Conservation (phyloP, 1,140 invertebrate genomes). For the Caenorhabditis tropicalis region DNA sequence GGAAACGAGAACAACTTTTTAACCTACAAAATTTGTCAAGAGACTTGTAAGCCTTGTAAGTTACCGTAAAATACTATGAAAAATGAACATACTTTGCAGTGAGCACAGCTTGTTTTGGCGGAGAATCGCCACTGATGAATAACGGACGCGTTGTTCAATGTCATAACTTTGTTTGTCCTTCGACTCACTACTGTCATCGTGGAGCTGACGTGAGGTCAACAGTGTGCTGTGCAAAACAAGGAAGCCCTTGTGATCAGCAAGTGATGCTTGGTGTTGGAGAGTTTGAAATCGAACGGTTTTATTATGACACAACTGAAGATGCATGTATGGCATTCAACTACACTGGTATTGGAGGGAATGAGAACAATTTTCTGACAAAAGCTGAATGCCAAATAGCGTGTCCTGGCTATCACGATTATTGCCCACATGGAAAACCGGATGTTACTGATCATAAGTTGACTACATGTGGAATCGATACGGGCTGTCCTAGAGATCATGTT, state of each 20-base stretch:
- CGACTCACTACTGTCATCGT: slow-evolving; percentile 55
- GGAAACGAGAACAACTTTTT: slow-evolving; percentile 61
- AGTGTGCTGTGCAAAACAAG: slow-evolving; percentile 42
- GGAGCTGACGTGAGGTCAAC: slow-evolving; percentile 47
- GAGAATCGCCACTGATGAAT: slow-evolving; percentile 48
- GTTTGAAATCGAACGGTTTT: slow-evolving; percentile 68
- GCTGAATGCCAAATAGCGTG: slow-evolving; percentile 84
- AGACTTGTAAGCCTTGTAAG: slow-evolving; percentile 57
- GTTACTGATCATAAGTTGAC: slow-evolving; percentile 35
- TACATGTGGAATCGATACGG: slow-evolving; percentile 57
- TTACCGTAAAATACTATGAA: background rate
- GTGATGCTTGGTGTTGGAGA: slow-evolving; percentile 58
- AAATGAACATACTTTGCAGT: slow-evolving; percentile 46
- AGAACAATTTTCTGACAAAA: slow-evolving; percentile 81
- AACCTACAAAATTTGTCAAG: slow-evolving; percentile 54
- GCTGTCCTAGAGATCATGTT: slow-evolving; percentile 53
- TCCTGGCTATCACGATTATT: slow-evolving; percentile 59
- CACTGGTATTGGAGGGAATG: slow-evolving; percentile 83
- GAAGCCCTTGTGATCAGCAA: slow-evolving; percentile 51
- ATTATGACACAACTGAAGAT: slow-evolving; percentile 78
- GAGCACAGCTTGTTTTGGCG: slow-evolving; percentile 58
- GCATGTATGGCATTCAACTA: slow-evolving; percentile 80
- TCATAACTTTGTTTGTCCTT: slow-evolving; percentile 48
- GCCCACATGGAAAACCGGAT: slow-evolving; percentile 57
- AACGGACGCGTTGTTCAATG: slow-evolving; percentile 53